Base-by-base conservation (phyloP, 2,888 invertebrate species). In the Platycheirus rosarum region DNA sequence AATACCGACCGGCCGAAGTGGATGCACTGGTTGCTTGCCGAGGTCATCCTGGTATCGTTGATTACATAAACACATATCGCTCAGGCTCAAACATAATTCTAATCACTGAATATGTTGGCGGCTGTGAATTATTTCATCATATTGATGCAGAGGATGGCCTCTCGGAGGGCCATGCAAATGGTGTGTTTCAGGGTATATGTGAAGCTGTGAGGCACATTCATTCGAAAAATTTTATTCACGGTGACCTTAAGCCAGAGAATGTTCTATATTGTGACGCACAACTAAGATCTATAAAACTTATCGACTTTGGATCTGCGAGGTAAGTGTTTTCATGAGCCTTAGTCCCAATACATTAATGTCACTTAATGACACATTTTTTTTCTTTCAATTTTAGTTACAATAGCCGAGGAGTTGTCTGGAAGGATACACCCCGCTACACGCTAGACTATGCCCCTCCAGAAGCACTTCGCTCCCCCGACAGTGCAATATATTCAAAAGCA, bases 221-320 rank as follows among this genome's bases (percentile, higher is more conserved):
- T 91, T 91, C 93, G 18, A 92, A 94, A 66, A 94, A 95, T 13
- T 95, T 97, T 48, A 97, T 97, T 65, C 98, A 99, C 89, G 91
- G 98, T 29, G 98, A 98, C 90, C 92, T 99, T 13, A 99, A 98
- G 90, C 98, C 98, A 0, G 98, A 98, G 93, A 96, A 91, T 84
- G 86, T 91, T n/a, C 49, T 90, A 44, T 88, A 90, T 51, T 92
- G 79, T 89, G 92, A 84, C 92, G 93, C 11, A 92, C 93, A 85
- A 14, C 84, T 84, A 49, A 71, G 85, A 44, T 55, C 77, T 4
- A 93, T 98, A 16, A 97, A 98, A 89, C 94, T 99, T 42, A 96
- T 98, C 0, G 99, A 99, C 91, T 99, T 99, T 90, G 98, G 99
- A 8, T 98, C 98, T 91, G 97, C 98, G 13, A 87, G 89, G 88